Base-by-base conservation (phyloP, 2,113 vertebrate genomes). In the Microcebus ravelobensis region DNA sequence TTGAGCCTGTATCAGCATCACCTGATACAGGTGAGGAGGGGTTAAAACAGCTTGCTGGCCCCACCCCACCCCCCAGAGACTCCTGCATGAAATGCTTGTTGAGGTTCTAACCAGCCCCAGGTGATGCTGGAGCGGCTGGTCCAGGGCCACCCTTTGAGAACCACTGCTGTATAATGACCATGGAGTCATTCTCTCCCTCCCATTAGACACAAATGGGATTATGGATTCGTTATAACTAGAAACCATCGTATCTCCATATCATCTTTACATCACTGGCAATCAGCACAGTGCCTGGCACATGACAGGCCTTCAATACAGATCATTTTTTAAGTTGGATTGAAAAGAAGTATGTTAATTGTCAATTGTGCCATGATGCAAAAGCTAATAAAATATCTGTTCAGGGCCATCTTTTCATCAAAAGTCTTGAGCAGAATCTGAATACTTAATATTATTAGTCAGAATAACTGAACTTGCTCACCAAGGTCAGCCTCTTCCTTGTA, bases 321-420 rank as follows among this genome's bases (percentile, higher is more conserved):
- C 17, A 55, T 55, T 55, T 74, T 50, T 84, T 50, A 68, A 39
- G 6, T 63, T 55, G 31, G 90, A 48, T 73, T 52, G 23, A 42
- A 55, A 92, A 36, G 39, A 81, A 83, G 71, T 25, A 8, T n/a
- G 31, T 48, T 71, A 23, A 67, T 36, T 27, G 4, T 8, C 3
- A 63, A 10, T 50, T 61, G 7, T 42, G 29, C 36, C 48, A 23
- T 31, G 34, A 67, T 67, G 55, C 34, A 73, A 59, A 89, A 48
- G 61, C 73, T 83, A 39, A 70, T 48, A 63, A 85, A 45, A 31
- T 76, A 81, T 79, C 82, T 96, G 4, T 52, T 39, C 9, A 13
- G n/a, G 21, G 9, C 14, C 63, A 73, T 95, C 34, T 65, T 57
- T 34, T 95, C 34, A 87, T 91, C 42, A 95, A 80, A 61, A 93